Conservation (phyloP, 2,113 vertebrate species). For the Bothrops jararaca region DNA sequence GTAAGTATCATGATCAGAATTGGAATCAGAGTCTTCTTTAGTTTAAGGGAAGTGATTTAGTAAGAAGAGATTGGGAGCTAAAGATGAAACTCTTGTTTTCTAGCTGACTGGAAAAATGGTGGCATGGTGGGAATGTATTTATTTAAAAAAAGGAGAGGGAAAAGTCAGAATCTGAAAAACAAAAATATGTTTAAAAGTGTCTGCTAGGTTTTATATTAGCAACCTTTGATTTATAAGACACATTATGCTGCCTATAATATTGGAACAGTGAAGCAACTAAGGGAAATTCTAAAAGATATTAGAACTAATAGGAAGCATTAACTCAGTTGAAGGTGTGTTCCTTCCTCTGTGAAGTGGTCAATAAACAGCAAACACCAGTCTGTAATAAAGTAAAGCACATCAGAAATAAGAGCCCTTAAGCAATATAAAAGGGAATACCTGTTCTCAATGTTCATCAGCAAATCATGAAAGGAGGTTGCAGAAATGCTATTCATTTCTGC, state of each 20-base stretch:
- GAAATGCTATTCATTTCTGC: not conserved
- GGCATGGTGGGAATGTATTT: not conserved
- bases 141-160: not conserved
- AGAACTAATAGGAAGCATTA: too few species aligned
- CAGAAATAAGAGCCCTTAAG: not conserved
- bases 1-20: not conserved
- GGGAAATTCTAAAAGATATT: not conserved
- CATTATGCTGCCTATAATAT: not conserved
- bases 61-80: not conserved
- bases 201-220: not conserved
- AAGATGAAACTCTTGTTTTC: not conserved
- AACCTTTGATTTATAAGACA: not conserved
- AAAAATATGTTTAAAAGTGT: not conserved
- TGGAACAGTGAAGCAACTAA: not conserved
- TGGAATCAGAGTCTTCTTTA: not conserved
- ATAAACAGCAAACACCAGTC: not conserved
- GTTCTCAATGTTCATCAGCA: not conserved
- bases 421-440: not conserved
- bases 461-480: not conserved
- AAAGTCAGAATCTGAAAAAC: not conserved
- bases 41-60: not conserved
- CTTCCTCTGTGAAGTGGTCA: not conserved
- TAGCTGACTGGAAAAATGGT: not conserved
- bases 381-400: not conserved
- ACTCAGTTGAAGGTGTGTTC: too few species aligned